Conservation (phyloP, 2,888 invertebrate species). For the Himalopsyche anomala region DNA sequence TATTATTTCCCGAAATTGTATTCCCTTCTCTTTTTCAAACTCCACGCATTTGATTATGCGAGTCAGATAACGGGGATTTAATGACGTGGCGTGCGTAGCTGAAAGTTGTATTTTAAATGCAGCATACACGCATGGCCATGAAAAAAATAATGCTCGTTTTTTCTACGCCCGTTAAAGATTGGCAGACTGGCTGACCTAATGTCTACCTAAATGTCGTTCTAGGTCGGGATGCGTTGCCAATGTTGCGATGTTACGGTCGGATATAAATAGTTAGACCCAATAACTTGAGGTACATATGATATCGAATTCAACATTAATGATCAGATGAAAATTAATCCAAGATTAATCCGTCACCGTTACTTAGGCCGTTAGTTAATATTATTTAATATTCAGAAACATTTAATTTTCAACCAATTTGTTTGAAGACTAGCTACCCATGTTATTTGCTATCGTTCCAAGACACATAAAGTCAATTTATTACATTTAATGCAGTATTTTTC, state of each 20-base stretch:
- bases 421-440: no score
- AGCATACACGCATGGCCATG: conserved; percentile 6
- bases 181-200: conserved; percentile 25
- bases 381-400: no score
- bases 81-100: conserved; percentile 24
- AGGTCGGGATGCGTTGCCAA: conserved; percentile 35
- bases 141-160: not conserved
- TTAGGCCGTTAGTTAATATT: no score
- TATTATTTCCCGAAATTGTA: not conserved
- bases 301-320: no score
- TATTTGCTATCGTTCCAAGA: no score
- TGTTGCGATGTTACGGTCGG: not conserved
- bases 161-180: conserved; percentile 18
- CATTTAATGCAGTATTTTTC: no score
- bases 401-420: no score
- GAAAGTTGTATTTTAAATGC: conserved; percentile 16
- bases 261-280: conserved; percentile 28
- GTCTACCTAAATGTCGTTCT: conserved; percentile 16
- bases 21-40: conserved; percentile 1
- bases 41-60: conserved; percentile 28
- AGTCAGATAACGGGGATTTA: conserved; percentile 22
- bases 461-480: no score
- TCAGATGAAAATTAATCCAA: no score
- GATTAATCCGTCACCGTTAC: no score
- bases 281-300: not conserved